Evolutionary conservation across 2,797 vertebrate genomes (phyloP), one percentile per base, ranked within the genome.

Genomic region (Pantherophis vulpinus): DNA sequence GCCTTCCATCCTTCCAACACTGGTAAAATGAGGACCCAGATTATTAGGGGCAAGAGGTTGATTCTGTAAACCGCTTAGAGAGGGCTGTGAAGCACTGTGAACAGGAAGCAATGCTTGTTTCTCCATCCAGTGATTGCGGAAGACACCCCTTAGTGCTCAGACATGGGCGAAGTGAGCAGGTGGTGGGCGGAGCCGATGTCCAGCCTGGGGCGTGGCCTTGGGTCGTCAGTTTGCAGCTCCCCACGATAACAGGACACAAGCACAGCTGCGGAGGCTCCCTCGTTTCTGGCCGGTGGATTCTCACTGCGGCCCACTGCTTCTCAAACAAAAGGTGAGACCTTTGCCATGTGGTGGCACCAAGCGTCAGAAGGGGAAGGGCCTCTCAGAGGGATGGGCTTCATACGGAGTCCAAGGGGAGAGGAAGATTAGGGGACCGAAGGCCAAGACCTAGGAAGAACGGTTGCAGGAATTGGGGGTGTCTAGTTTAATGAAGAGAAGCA

Each of bases 261-360:
- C 97, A 97, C 20, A 3, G 95, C 2, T 97, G 97, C 0, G 95
- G 95, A 89, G 97, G 96, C 5, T 93, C 95, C 5, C 95, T 97
- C 74, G 92, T 97, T 42, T 88, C 51, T 0, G 0, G 51, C 0
- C 83, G 47, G 42, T 97, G 97, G 97, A 95, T 97, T 10, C 94
- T 97, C 42, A 96, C 96, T 0, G 97, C 97, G 0, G 96, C 96
- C 16, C 97, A 97, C 91, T 97, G 97, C 94, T 97, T 97, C 51
- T 0, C 8, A 88, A 94, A 13, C 0, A 0, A 83, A 0, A 95
- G 66, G 96, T 97, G 92, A 96, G 95, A 6, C 4, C 7, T 8
- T 79, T 18, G 42, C 74, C 74, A 42, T 9, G n/a, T 0, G n/a
- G 5, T 1, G 66, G 66, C 5, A 6, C 66, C n/a, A 32, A 70